Evolutionary conservation across 1,140 invertebrate species (phyloP).

Genomic region (Conopomorpha cramerella): DNA sequence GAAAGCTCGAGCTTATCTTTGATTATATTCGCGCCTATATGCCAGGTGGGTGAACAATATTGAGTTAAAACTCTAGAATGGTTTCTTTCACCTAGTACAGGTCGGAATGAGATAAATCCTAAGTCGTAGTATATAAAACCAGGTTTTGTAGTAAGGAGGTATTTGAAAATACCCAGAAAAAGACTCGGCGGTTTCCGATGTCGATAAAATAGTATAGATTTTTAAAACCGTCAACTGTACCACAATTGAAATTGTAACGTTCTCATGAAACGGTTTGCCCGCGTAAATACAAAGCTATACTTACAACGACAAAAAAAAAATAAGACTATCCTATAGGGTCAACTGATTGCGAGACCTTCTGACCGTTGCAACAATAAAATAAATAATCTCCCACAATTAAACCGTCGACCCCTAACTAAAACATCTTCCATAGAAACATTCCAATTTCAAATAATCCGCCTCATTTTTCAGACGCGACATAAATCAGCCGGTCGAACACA

Average conservation of each 20-base stretch:
- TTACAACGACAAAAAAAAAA: background rate
- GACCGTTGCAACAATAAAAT: conserved; percentile 41
- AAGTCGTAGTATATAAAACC: background rate
- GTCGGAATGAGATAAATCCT: background rate
- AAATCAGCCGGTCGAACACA: conserved; percentile 50
- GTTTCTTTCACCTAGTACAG: background rate
- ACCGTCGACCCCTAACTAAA: conserved; percentile 44
- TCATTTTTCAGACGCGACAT: conserved; percentile 23
- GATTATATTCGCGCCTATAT: no score
- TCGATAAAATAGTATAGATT: no score
- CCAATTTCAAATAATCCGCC: conserved; percentile 18
- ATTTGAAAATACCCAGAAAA: no score
- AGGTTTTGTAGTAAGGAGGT: no score
- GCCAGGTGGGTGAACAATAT: no score
- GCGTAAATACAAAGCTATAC: background rate
- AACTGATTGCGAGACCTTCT: conserved; percentile 29
- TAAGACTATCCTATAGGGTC: no score
- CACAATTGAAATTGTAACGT: no score
- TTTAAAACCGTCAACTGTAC: background rate
- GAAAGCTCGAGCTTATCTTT: no score
- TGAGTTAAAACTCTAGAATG: background rate
- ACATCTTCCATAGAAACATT: conserved; percentile 31
- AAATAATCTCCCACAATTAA: conserved; percentile 25
- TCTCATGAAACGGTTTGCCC: no score
- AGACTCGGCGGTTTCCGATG: no score